phyloP scores from a whole-genome alignment of 1,140 invertebrate species.

The Charaxes varanes region DNA sequence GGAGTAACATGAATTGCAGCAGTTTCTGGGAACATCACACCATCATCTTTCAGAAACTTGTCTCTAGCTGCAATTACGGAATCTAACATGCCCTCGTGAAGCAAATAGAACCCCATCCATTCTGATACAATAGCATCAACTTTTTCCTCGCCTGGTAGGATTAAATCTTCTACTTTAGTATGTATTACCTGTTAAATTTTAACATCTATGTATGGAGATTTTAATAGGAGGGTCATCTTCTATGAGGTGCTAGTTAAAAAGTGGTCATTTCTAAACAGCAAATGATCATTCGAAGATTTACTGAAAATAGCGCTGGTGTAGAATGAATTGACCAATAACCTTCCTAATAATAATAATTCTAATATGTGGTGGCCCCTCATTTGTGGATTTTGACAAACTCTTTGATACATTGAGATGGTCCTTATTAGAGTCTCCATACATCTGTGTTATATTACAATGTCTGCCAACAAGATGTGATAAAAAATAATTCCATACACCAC shows the following conservation, averaged over 20 bases:
- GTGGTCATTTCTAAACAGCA: no score
- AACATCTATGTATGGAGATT: not conserved
- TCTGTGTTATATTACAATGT: no score
- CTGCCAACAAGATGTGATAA: not conserved
- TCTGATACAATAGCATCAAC: constrained; percentile 98
- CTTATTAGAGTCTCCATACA: no score
- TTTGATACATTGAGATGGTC: no score
- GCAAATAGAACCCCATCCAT: constrained; percentile 99
- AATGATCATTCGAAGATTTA: no score
- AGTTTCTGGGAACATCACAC: constrained; percentile 79
- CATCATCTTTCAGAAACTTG: constrained; percentile 88
- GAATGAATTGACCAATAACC: no score
- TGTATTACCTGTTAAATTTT: constrained; percentile 75
- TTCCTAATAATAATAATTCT: no score
- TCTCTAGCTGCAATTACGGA: constrained; percentile 93
- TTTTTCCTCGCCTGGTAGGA: constrained; percentile 86
- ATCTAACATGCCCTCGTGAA: constrained; percentile 99
- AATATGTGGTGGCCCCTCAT: no score
- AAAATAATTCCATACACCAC: no score
- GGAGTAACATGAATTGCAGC: constrained; percentile 79
- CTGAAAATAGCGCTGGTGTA: no score
- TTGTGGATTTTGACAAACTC: no score
- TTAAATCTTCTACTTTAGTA: constrained; percentile 82
- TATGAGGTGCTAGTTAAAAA: no score
- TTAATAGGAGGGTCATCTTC: not conserved